A percentile compares a stretch with the other conserved stretches of the same genome.
These are phyloP conservation scores for Hedychridium roseum DNA, from an alignment of 2,888 invertebrate genomes.

Conservation along the genomic window DNA sequence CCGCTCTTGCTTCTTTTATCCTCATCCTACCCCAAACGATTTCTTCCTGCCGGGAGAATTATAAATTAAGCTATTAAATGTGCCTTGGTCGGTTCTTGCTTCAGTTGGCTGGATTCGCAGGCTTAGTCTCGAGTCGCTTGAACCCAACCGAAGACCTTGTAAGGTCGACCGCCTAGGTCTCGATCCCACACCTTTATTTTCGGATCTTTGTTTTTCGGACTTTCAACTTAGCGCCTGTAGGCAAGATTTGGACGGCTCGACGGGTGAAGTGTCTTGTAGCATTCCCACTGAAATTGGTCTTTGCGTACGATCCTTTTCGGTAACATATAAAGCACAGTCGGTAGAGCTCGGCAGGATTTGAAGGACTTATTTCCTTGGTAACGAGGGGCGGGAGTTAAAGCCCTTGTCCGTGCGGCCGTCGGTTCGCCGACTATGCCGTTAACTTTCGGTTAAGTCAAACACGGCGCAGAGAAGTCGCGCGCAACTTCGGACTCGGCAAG, in stretches of 20 bases:
- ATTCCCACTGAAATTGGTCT: no score
- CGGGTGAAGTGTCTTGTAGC: no score
- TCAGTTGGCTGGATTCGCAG: conserved; percentile 4
- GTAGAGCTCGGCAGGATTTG: no score
- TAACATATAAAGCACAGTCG: no score
- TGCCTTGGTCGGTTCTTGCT: conserved; percentile 44
- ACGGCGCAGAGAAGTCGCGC: conserved; percentile 54
- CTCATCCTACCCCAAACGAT: conserved; percentile 28
- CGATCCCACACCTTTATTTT: no score
- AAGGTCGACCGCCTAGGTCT: conserved; percentile 21
- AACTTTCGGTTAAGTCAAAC: conserved; percentile 62
- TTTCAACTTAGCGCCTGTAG: no score
- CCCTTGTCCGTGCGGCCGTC: conserved; percentile 20
- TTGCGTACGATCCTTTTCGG: no score
- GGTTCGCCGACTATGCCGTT: conserved; percentile 18
- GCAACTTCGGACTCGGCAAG: conserved; percentile 60
- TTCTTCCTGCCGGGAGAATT: conserved; percentile 52
- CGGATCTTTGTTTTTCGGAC: no score
- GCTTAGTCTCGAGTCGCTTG: no score
- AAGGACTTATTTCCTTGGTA: conserved; percentile 25
- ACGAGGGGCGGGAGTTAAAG: conserved; percentile 30
- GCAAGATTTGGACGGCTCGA: no score
- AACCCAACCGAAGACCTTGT: conserved; percentile 24
- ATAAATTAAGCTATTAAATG: conserved; percentile 62
- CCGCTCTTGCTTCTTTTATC: conserved; percentile 20